Conservation (phyloP, 2,888 invertebrate genomes). For the Scaptomyza tumidula region DNA sequence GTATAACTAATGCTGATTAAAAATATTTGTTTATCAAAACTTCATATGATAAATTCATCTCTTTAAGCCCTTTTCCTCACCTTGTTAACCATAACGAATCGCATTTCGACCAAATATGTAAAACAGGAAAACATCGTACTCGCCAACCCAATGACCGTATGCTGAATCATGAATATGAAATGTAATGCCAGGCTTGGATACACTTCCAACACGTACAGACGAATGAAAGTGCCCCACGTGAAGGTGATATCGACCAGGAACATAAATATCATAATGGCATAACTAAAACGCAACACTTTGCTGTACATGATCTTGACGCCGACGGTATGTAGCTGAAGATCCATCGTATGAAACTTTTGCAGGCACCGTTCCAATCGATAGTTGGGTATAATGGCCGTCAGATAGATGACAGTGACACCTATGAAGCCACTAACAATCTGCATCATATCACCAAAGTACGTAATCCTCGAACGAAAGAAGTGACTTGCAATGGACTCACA, state of each 20-base stretch:
- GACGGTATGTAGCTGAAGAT: constrained; percentile 73
- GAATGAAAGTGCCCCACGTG: constrained; percentile 73
- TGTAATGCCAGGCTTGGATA: constrained; percentile 75
- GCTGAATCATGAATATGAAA: constrained; percentile 82
- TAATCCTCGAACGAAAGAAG: constrained; percentile 82
- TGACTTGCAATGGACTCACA: constrained; percentile 83
- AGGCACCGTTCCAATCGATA: constrained; percentile 78
- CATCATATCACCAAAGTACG: constrained; percentile 82
- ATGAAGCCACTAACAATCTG: constrained; percentile 82
- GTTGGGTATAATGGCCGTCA: constrained; percentile 79
- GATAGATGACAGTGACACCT: constrained; percentile 81
- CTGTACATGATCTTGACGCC: constrained; percentile 83
- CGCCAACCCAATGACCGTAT: constrained; percentile 79
- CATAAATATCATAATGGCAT: constrained; percentile 67
- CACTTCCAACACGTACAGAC: constrained; percentile 69
- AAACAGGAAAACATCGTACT: constrained; percentile 73
- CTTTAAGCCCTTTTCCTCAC: constrained; percentile 56
- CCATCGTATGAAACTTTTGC: constrained; percentile 73
- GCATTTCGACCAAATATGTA: constrained; percentile 76
- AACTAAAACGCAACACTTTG: constrained; percentile 79
- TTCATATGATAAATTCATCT: too few species aligned
- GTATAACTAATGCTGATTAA: too few species aligned
- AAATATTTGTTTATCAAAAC: too few species aligned
- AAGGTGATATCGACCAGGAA: constrained; percentile 70
- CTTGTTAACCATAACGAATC: constrained; percentile 81